Base-by-base conservation (phyloP, 2,888 invertebrate species). In the Dyspetes luteomarginatus region DNA sequence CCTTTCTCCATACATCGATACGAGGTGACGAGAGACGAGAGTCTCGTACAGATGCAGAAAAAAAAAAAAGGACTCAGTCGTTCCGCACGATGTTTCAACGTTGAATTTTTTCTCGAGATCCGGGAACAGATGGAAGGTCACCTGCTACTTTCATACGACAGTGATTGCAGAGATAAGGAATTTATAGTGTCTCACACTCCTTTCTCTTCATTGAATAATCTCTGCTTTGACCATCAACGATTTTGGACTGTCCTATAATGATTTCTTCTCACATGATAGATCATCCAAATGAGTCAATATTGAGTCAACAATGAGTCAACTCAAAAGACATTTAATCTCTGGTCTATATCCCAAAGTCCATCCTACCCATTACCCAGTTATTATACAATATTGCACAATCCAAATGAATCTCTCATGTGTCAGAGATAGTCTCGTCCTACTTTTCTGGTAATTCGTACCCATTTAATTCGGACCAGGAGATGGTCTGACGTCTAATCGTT, bases 1-100 rank as follows among this genome's bases (percentile, higher is more conserved):
- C 74, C 74, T 74, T 74, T 74, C 67, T 56, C 74, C 65, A n/a
- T 56, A 48, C 58, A 65, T 74, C 74, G 74, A 74, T 74, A 67
- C 65, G 74, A 67, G 48, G 17, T n/a, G n/a, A n/a, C n/a, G n/a
- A 48, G 36, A 67, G 67, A 74, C 74, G 58, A 74, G 74, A 65
- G 9, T 48, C 43, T 74, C 58, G 58, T 48, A 24, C 48, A 24
- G 15, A 30, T 43, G 24, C 24, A 24, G 9, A 48, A 67, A 56
- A 48, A 74, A n/a, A 56, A 15, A 22, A 45, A 30, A 19, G 58
- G 45, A 52, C 22, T 19, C 12, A 24, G 12, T n/a, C 15, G 0
- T 15, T 45, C n/a, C 12, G 19, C 26, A 4, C 36, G 48, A 45
- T 45, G 43, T 30, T 58, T 65, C 17, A 19, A 30, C 36, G 45